phyloP scores from a whole-genome alignment of 2,888 invertebrate genomes.

The Ramazzottius varieornatus region DNA sequence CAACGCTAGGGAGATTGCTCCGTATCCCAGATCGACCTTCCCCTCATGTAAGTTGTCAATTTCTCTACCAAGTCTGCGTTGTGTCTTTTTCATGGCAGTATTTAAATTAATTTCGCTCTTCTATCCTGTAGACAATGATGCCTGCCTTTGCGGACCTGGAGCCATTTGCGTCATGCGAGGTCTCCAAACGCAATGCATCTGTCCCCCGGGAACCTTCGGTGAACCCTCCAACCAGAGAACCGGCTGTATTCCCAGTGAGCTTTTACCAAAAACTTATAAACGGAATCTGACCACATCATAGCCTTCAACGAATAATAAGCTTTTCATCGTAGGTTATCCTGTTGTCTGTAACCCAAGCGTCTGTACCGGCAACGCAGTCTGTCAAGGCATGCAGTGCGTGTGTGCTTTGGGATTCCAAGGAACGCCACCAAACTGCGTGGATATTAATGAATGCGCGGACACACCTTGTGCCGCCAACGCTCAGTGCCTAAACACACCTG shows the following conservation, averaged over 20 bases:
- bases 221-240: constrained; percentile 46
- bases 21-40: background rate
- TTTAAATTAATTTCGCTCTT: too few species aligned
- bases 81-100: too few species aligned
- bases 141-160: background rate
- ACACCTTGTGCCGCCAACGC: constrained; percentile 15
- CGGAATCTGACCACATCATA: too few species aligned
- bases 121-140: background rate
- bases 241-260: constrained; percentile 31
- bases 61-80: too few species aligned
- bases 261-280: background rate
- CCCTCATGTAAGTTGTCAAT: too few species aligned
- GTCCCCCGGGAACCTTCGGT: constrained; percentile 47
- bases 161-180: background rate
- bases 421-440: constrained; percentile 38
- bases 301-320: too few species aligned
- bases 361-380: constrained; percentile 14
- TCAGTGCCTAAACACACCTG: constrained; percentile 15
- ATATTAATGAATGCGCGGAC: constrained; percentile 40
- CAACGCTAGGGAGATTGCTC: background rate
- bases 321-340: background rate
- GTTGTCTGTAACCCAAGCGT: background rate
- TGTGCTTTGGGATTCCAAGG: constrained; percentile 12
- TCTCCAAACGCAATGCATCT: constrained; percentile 13
- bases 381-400: constrained; percentile 15